These are phyloP conservation scores for Vimba vimba DNA, from an alignment of 2,113 vertebrate genomes.

Conservation along the genomic window DNA sequence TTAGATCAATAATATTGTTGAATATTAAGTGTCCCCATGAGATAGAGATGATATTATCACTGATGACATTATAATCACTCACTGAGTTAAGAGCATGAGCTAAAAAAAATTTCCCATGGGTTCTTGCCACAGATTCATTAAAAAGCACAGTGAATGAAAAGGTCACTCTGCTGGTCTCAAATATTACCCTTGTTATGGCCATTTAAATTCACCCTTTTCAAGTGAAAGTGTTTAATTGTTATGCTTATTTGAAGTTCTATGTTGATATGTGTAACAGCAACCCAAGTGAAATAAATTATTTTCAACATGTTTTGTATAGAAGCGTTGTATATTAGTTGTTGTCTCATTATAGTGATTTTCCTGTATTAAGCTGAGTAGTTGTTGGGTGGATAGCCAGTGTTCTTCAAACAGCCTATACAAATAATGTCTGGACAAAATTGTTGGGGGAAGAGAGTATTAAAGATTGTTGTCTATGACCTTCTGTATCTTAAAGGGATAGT, in stretches of 20 bases:
- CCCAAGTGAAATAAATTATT: not conserved
- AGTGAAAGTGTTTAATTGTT: not conserved
- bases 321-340: not conserved
- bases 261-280: not conserved
- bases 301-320: not conserved
- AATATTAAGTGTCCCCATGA: too few relatives aligned
- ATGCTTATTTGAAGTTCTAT: not conserved
- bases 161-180: conserved; percentile 18
- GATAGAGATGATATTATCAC: too few relatives aligned
- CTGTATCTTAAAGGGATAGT: not conserved
- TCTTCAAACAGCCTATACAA: not conserved
- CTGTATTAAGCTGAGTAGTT: not conserved
- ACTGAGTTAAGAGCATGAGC: not conserved
- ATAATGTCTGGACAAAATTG: not conserved
- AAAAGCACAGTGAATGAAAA: not conserved
- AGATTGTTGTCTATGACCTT: not conserved
- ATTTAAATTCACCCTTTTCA: conserved; percentile 15
- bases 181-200: not conserved
- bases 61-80: not conserved
- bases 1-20: too few relatives aligned
- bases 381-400: not conserved
- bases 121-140: conserved; percentile 9
- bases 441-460: not conserved
- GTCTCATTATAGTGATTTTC: not conserved
- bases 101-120: not conserved